Base-by-base conservation (phyloP, 1,140 invertebrate species). In the Leptinotarsa defecta region DNA sequence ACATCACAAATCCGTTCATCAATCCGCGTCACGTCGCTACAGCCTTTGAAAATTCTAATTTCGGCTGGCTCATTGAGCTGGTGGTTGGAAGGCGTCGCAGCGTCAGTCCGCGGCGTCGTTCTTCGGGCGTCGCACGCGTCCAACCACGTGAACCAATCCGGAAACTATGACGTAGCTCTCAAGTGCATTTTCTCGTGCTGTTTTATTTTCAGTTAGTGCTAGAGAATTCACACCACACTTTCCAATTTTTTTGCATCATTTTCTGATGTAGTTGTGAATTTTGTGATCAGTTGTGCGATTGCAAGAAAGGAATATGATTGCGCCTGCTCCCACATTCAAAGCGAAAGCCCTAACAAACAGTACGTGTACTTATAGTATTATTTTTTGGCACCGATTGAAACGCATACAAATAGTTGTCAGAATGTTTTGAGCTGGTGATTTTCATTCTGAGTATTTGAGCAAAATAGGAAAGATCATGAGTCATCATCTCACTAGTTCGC, bases 11-110 rank as follows among this genome's bases (percentile, higher is more conserved):
- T 57, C 52, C 52, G 52, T 57, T 57, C n/a, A 57, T 57, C n/a
- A 57, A 57, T 57, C 17, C 15, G 5, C 52, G 52, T 2, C 63
- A 20, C 20, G 24, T 24, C 63, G 63, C 13, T 19, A 20, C 15
- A 62, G 24, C 63, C 43, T 19, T 43, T 34, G n/a, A 49, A 67
- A 61, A 71, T 34, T 78, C 78, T 76, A 75, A 76, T 76, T 78
- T 77, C 74, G 81, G 77, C 79, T 77, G 70, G 78, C 78, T 77
- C 79, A 76, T 81, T 80, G 83, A 85, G 72, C 68, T 74, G 68
- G 78, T 75, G 68, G 74, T 74, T 82, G 82, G 80, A 81, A 22
- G 82, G 79, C 82, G 79, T 75, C 69, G 48, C 77, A 75, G 76
- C 73, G 68, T 75, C 80, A 71, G 70, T 77, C 68, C 52, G 13